Evolutionary conservation across 2,888 invertebrate genomes (phyloP), one percentile per base, ranked within the genome.

Genomic region (Agrochola circellaris): DNA sequence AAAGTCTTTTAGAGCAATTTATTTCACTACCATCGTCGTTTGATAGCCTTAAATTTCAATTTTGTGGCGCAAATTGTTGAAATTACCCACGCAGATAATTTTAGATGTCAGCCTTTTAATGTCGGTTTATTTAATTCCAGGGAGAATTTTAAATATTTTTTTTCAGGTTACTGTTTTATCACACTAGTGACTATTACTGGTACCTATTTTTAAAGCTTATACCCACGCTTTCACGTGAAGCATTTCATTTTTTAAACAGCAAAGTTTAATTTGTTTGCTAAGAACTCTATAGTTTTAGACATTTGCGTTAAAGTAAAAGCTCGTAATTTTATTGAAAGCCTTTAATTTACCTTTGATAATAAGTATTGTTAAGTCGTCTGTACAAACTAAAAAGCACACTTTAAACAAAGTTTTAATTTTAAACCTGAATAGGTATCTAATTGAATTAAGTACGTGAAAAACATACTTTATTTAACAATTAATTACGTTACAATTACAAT

Each of bases 11-110:
- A 56, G 4, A 54, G 56, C 56, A 62, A 73, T 54, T 79, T 30
- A 79, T 62, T 70, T 70, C 61, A 70, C 34, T 66, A 62, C 45
- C 56, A 34, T 58, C n/a, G 9, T 26, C 38, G 54, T 68, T 51
- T 72, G 75, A 54, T n/a, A 38, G 65, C 23, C 56, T 58, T 23
- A 30, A 69, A 75, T 66, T 73, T 42, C 85, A 84, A 84, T 84
- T 84, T 81, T 17, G 13, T 1, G 48, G n/a, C 34, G 56, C 34
- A 80, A 75, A 69, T 71, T 74, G 48, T 30, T 51, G 6, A 54
- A 58, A 45, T 70, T 75, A 23, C 42, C 2, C 6, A 34, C 51
- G 62, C 13, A 30, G 34, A 54, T 62, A 66, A 67, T 70, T 61
- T 58, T 60, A 62, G 17, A 65, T n/a, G 45, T 20, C 67, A 26